These are phyloP conservation scores for Calyptomena viridis DNA, from an alignment of 2,113 vertebrate species.

Conservation along the genomic window DNA sequence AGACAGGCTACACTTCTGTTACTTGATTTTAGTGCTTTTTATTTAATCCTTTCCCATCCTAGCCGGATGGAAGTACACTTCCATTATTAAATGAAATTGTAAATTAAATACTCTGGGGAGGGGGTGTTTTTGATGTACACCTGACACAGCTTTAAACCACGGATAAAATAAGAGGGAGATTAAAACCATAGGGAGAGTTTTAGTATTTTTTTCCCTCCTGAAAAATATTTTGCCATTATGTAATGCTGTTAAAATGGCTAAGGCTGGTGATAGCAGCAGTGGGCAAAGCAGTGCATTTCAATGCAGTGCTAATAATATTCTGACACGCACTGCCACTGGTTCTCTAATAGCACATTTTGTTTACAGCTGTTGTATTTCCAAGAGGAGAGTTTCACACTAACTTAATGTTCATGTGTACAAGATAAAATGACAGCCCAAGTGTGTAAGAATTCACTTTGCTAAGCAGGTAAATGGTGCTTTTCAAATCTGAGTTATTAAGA, in stretches of 20 bases:
- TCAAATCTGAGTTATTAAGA: background rate
- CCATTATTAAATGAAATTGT: constrained; percentile 58
- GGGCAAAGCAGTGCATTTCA: background rate
- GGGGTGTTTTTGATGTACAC: background rate
- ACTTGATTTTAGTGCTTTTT: constrained; percentile 35
- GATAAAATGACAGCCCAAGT: background rate
- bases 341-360: background rate
- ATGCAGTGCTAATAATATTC: background rate
- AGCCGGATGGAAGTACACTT: constrained; percentile 26
- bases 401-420: background rate
- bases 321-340: background rate
- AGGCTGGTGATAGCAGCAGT: background rate
- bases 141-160: constrained; percentile 36
- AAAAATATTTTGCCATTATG: constrained; percentile 41
- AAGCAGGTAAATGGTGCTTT: background rate
- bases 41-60: constrained; percentile 23
- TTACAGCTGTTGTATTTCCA: constrained; percentile 19
- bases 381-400: constrained; percentile 1
- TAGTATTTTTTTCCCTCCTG: background rate
- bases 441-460: background rate
- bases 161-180: constrained; percentile 30
- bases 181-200: constrained; percentile 7
- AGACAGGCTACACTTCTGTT: background rate
- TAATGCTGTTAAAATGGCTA: background rate
- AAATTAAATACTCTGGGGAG: constrained; percentile 9